Percentiles rank a stretch among this genome's conserved stretches.
Evolutionary conservation across 1,140 invertebrate species (phyloP).

Genomic region (Acromyrmex heyeri): DNA sequence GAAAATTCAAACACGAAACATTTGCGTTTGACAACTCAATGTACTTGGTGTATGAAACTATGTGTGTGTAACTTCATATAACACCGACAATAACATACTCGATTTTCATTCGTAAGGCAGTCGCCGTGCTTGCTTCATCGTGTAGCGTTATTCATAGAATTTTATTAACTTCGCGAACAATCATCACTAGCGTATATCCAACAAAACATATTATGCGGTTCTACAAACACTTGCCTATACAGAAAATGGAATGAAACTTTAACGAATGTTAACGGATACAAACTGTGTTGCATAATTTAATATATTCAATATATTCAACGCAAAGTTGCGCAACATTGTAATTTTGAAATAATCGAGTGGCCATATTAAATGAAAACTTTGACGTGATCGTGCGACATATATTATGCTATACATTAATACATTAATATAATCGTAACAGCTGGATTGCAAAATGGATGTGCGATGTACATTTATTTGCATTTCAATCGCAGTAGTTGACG

Average conservation of each 20-base stretch:
- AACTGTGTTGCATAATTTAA: constrained; percentile 28
- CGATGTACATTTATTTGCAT: constrained; percentile 8
- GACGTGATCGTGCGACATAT: background rate
- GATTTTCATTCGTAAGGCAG: constrained; percentile 39
- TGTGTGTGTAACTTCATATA: background rate
- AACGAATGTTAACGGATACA: constrained; percentile 29
- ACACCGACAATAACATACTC: background rate
- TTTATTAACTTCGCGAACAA: constrained; percentile 44
- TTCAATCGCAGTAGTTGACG: constrained; percentile 17
- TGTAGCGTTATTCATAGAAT: background rate
- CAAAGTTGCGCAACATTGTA: constrained; percentile 4
- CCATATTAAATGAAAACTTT: constrained; percentile 31
- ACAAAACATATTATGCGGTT: constrained; percentile 22
- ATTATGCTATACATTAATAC: background rate
- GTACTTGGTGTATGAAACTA: background rate
- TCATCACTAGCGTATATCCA: background rate
- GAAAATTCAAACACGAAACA: constrained; percentile 46
- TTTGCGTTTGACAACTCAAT: constrained; percentile 17
- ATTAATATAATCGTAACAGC: constrained; percentile 21
- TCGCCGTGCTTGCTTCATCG: background rate
- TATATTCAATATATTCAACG: constrained; percentile 21
- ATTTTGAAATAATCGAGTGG: constrained; percentile 36
- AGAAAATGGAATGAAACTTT: constrained; percentile 38
- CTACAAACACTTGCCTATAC: background rate
- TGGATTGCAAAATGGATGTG: background rate